Evolutionary conservation across 2,888 invertebrate species (phyloP).

Genomic region (Idaea aversata): DNA sequence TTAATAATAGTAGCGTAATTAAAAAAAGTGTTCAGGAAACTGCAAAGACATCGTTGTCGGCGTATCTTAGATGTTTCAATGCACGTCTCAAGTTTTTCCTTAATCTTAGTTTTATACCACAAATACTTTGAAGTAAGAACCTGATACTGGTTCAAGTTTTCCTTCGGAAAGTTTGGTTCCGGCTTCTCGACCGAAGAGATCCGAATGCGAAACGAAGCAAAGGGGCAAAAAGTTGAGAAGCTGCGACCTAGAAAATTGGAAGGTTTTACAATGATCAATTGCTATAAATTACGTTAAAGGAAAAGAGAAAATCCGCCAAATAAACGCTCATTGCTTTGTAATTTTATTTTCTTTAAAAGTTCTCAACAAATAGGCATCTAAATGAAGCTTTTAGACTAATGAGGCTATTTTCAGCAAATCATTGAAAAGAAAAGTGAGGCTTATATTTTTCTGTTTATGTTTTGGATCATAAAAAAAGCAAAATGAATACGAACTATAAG

Average conservation of each 20-base stretch:
- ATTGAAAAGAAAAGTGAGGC: neutral
- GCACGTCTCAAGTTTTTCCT: neutral
- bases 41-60: neutral
- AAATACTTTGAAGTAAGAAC: neutral
- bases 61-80: neutral
- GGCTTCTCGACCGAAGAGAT: neutral
- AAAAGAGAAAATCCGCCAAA: neutral
- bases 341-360: neutral
- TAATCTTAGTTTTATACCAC: neutral
- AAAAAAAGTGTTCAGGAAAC: neutral
- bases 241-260: neutral
- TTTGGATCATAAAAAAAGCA: too few relatives aligned
- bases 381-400: neutral
- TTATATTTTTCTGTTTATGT: too few relatives aligned
- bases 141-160: neutral
- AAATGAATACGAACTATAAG: too few relatives aligned
- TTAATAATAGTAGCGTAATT: neutral
- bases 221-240: neutral
- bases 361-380: neutral
- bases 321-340: neutral
- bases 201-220: neutral
- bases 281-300: neutral
- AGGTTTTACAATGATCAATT: neutral
- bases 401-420: neutral
- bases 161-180: neutral